Conservation (phyloP, 2,888 invertebrate genomes). For the Ecliptopera silaceata region DNA sequence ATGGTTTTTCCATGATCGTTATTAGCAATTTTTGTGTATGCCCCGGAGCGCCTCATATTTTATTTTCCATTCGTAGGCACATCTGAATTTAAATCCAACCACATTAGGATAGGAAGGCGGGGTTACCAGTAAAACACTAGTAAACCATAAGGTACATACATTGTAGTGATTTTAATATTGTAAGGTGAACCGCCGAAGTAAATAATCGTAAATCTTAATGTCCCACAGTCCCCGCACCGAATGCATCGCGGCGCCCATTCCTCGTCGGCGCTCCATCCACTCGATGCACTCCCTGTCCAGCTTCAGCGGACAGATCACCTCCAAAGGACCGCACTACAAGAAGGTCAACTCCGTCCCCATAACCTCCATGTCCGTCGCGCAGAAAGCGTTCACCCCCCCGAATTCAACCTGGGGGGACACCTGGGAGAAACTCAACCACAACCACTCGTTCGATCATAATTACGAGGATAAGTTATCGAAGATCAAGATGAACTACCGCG, state of each 20-base stretch:
- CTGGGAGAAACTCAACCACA: conserved; percentile 81
- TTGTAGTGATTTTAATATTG: too few species aligned
- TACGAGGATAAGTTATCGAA: conserved; percentile 86
- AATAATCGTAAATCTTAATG: too few species aligned
- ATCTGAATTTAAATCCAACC: too few species aligned
- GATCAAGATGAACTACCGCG: conserved; percentile 80
- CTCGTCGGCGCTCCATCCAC: conserved; percentile 46
- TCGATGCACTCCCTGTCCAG: conserved; percentile 52
- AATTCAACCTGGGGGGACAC: conserved; percentile 76
- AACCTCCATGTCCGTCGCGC: conserved; percentile 52
- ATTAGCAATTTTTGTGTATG: too few species aligned
- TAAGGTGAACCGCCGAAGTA: too few species aligned
- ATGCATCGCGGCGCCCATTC: neutral
- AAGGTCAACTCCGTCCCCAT: conserved; percentile 65
- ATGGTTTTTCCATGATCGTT: too few species aligned
- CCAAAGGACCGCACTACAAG: conserved; percentile 77
- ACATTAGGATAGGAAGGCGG: too few species aligned
- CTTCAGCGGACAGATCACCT: conserved; percentile 82
- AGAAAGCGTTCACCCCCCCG: conserved; percentile 47
- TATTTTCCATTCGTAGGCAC: too few species aligned
- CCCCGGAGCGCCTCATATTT: too few species aligned
- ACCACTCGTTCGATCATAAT: conserved; percentile 86
- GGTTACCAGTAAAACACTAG: too few species aligned
- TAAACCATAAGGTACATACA: too few species aligned
- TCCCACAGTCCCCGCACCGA: neutral